phyloP scores from a whole-genome alignment of 2,888 invertebrate genomes.

The Teleiodes luculella region DNA sequence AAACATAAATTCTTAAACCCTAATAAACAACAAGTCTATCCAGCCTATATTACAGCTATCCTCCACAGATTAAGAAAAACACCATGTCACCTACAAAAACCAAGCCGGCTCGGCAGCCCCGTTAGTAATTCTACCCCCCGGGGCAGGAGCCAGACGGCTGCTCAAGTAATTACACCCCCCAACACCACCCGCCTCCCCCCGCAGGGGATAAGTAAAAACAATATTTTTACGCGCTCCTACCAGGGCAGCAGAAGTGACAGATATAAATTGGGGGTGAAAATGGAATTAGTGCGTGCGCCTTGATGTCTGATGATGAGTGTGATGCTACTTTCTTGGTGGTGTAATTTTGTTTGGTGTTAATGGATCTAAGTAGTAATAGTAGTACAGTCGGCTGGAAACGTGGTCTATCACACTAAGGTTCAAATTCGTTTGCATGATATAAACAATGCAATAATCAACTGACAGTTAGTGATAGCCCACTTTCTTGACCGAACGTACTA shows the following conservation, averaged over 20 bases:
- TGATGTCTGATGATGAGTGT: constrained; percentile 40
- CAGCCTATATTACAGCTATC: not conserved
- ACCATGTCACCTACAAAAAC: constrained; percentile 58
- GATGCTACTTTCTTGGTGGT: constrained; percentile 20
- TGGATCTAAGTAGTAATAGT: not conserved
- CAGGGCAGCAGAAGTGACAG: constrained; percentile 71
- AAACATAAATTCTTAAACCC: too few relatives aligned
- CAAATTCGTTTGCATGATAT: too few relatives aligned
- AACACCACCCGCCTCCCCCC: constrained; percentile 37
- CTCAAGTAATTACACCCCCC: constrained; percentile 72
- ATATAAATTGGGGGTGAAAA: constrained; percentile 71
- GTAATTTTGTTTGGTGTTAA: constrained; percentile 17
- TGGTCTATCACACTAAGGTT: too few relatives aligned
- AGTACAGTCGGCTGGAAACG: too few relatives aligned
- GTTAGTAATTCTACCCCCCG: constrained; percentile 60
- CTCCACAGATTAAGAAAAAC: constrained; percentile 58
- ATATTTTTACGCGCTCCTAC: constrained; percentile 72
- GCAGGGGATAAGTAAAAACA: constrained; percentile 74
- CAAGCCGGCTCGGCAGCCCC: constrained; percentile 41
- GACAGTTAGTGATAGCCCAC: too few relatives aligned
- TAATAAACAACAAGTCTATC: too few relatives aligned
- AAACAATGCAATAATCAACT: too few relatives aligned
- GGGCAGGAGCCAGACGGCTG: constrained; percentile 57
- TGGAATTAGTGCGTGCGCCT: constrained; percentile 65
- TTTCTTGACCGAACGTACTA: too few relatives aligned